Evolutionary conservation across 1,140 invertebrate genomes (phyloP).

Genomic region (Onthophagus taurus): DNA sequence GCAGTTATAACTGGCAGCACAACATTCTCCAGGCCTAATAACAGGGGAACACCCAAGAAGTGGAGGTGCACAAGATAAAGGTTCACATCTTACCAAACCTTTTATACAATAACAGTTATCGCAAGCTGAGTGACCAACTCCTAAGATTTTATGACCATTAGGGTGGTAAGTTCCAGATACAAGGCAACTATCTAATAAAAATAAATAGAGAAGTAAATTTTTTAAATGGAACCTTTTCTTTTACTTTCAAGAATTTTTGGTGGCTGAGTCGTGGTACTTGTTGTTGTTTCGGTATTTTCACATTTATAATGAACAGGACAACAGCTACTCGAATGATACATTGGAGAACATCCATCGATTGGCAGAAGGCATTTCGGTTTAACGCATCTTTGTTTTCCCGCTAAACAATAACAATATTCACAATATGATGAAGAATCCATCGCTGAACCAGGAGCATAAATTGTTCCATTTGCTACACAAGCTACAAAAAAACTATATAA

Average conservation of each 20-base stretch:
- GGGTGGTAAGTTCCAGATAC: conserved; percentile 50
- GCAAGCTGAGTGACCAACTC: conserved; percentile 50
- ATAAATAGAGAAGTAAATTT: not conserved
- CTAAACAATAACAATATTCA: conserved; percentile 76
- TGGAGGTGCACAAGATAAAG: conserved; percentile 62
- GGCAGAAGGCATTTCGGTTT: conserved; percentile 71
- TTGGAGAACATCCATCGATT: conserved; percentile 59
- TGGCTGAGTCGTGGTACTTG: conserved; percentile 14
- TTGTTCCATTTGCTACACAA: conserved; percentile 62
- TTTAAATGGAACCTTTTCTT: not conserved
- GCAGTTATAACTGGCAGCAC: conserved; percentile 74
- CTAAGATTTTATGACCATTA: conserved; percentile 66
- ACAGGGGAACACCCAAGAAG: conserved; percentile 67
- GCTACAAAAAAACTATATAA: conserved; percentile 38
- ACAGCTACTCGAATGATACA: conserved; percentile 63
- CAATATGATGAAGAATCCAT: conserved; percentile 68
- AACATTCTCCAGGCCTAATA: conserved; percentile 66
- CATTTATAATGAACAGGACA: conserved; percentile 80
- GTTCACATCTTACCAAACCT: conserved; percentile 61
- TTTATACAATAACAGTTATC: conserved; percentile 76
- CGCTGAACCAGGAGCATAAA: conserved; percentile 73
- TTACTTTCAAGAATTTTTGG: conserved; percentile 5
- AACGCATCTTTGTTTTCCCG: conserved; percentile 65
- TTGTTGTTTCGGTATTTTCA: conserved; percentile 34
- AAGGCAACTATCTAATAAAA: conserved; percentile 47